Conservation (phyloP, 2,888 invertebrate genomes). For the Philopedon plagiatum region DNA sequence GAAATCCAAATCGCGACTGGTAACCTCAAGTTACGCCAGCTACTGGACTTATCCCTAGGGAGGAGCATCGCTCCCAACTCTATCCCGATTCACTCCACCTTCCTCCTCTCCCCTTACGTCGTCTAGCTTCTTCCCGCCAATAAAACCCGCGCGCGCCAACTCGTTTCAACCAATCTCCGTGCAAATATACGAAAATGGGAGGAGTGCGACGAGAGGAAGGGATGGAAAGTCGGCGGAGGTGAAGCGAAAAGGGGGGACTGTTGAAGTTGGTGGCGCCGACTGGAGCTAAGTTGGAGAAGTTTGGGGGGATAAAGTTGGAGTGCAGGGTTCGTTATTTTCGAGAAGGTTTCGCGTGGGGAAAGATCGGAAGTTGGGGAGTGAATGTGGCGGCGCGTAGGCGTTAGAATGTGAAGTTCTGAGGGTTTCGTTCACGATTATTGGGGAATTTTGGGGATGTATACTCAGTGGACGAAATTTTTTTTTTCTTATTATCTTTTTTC, state of each 20-base stretch:
- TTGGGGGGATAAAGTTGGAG: slow-evolving; percentile 34
- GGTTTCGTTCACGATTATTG: slow-evolving; percentile 26
- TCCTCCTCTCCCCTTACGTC: slow-evolving; percentile 31
- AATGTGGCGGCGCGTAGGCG: slow-evolving; percentile 47
- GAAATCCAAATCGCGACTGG: slow-evolving; percentile 67
- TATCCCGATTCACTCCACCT: slow-evolving; percentile 51
- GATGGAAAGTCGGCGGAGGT: slow-evolving; percentile 57
- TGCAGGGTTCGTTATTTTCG: slow-evolving; percentile 44
- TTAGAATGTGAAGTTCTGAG: slow-evolving; percentile 31
- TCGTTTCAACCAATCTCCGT: slow-evolving; percentile 54
- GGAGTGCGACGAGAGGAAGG: slow-evolving; percentile 50
- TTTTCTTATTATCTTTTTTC: no score
- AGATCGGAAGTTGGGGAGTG: slow-evolving; percentile 23
- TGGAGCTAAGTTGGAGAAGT: slow-evolving; percentile 39
- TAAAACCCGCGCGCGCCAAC: slow-evolving; percentile 25
- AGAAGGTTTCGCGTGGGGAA: slow-evolving; percentile 19
- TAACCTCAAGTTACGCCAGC: slow-evolving; percentile 60
- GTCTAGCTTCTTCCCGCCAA: slow-evolving; percentile 19
- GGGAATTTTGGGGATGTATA: not conserved
- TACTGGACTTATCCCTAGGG: slow-evolving; percentile 69
- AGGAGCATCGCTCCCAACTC: slow-evolving; percentile 70
- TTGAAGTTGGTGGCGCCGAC: slow-evolving; percentile 49
- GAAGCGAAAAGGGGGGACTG: slow-evolving; percentile 50
- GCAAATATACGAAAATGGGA: slow-evolving; percentile 67
- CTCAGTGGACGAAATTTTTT: not conserved